Evolutionary conservation across 2,888 invertebrate species (phyloP), one percentile per base, ranked within the genome.

Genomic region (Machimus atricapillus): DNA sequence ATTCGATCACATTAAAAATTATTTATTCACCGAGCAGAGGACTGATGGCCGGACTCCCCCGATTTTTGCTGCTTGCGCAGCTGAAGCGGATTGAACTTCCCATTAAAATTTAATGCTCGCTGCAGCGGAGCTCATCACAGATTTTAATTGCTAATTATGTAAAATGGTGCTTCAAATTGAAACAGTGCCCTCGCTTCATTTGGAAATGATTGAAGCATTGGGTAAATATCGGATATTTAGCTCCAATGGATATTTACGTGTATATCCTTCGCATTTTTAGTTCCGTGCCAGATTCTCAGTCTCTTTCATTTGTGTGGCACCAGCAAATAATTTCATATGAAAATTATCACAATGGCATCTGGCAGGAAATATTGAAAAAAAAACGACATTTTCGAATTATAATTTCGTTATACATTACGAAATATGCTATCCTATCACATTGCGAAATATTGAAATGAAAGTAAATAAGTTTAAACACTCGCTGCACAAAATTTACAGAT

Each of bases 381-480:
- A 74, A 27, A 7, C 16, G 40, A 16, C 1, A n/a, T 56, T 56
- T 58, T 27, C 58, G 37, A 82, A 82, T 82, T 66, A 58, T 58
- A 82, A 82, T 82, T 82, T 66, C 58, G 58, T 66, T 58, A n/a
- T n/a, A 82, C 27, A 79, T 66, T 76, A 34, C 27, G 27, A 81
- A 81, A 81, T 82, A 82, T 66, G 66, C 37, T 56, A 37, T 37
- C 16, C 27, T 37, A 37, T 34, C 37, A 52, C 58, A 82, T 56
- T 58, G 14, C 82, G 37, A 56, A 34, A 34, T 82, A 82, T 82
- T 74, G 74, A 74, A 85, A 85, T 43, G 85, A 74, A 37, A 85
- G 85, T 85, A 85, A 85, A 85, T 85, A 85, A 85, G 74, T 85
- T 85, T 85, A 85, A 85, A 74, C 74, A 74, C 74, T 85, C 74